Evolutionary conservation across 2,113 vertebrate genomes (phyloP), one percentile per base, ranked within the genome.

Genomic region (Bubalus kerabau): DNA sequence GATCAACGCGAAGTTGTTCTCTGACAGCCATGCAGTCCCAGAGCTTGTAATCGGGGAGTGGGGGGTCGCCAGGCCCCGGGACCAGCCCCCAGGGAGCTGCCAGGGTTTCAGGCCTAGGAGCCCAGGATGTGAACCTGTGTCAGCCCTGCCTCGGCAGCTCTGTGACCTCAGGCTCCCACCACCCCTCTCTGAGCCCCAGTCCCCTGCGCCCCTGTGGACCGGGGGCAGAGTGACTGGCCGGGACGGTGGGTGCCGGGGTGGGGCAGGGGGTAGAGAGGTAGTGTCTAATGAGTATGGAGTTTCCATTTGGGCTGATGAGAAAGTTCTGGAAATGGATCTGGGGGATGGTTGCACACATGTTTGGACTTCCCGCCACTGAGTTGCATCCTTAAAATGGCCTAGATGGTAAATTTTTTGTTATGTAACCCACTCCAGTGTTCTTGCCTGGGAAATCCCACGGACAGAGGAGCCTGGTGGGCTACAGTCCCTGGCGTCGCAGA

Each of bases 171-270:
- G 67, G 32, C 60, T 52, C 40, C 85, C 6, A 0, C 28, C 0
- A 2, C 12, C 9, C 40, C 12, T 87, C 40, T 32, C 87, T 14
- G 56, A 87, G 80, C 71, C 74, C 87, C 50, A 3, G 28, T 59
- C 82, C 85, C 82, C 90, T 46, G 7, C 52, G 9, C 36, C 59
- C n/a, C 36, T 74, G 85, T 43, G 23, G 40, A 40, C 43, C 7
- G 15, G 6, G 13, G 43, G 16, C 9, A 30, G 48, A 48, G 1
- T 1, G 0, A 6, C 17, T 7, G 1, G 17, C 14, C 1, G 30
- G 84, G 60, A 43, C 0, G 3, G 56, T 3, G 21, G 14, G 23
- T 0, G 5, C 64, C 10, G 0, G 50, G 26, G 10, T 9, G 23
- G 57, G 50, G n/a, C 19, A 80, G 4, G 36, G 36, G 26, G 71